phyloP scores from a whole-genome alignment of 2,113 vertebrate species.

The Hystrix brachyura region DNA sequence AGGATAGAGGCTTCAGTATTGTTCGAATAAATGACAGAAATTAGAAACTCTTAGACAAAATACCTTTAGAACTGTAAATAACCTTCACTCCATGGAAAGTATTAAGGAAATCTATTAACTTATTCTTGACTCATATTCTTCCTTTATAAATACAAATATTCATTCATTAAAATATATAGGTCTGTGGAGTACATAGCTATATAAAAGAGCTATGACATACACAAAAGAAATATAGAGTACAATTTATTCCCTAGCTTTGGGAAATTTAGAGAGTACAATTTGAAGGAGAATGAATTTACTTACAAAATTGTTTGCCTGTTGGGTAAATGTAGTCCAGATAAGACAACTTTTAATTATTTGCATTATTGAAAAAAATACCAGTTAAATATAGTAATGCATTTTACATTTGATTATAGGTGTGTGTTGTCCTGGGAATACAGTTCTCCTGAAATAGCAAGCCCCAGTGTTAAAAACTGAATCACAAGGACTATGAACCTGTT shows the following conservation, averaged over 20 bases:
- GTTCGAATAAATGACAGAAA: not conserved
- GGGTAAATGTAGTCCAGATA: constrained; percentile 41
- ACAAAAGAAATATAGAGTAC: constrained; percentile 45
- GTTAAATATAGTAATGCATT: not conserved
- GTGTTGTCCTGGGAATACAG: not conserved
- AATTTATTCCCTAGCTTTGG: not conserved
- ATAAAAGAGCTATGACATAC: not conserved
- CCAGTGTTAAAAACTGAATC: not conserved
- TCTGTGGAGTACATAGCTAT: not conserved
- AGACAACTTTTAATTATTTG: constrained; percentile 61
- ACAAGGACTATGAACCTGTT: not conserved
- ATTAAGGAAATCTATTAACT: constrained; percentile 15
- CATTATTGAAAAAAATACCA: constrained; percentile 28
- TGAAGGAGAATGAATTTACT: not conserved
- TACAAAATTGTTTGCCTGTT: not conserved
- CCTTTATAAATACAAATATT: constrained; percentile 56
- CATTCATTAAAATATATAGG: not conserved
- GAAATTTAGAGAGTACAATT: constrained; percentile 30
- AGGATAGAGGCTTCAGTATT: not conserved
- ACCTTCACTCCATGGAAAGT: not conserved
- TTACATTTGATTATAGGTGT: constrained; percentile 40
- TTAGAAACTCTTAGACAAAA: not conserved
- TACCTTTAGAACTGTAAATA: not conserved
- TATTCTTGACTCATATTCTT: constrained; percentile 16
- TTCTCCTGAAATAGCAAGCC: constrained; percentile 30